Evolutionary conservation across 2,888 invertebrate genomes (phyloP).

Genomic region (Theretra japonica): DNA sequence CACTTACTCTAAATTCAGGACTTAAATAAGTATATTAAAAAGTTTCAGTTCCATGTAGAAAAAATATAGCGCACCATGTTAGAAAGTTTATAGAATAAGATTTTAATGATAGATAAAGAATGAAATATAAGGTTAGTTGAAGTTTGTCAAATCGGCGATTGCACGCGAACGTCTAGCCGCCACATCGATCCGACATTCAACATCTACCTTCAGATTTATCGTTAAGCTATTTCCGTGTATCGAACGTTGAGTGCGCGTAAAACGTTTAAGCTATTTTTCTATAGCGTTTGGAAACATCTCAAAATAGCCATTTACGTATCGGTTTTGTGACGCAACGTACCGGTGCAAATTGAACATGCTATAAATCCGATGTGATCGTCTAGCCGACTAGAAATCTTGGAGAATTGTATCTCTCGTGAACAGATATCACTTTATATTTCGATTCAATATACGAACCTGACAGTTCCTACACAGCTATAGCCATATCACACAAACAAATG

Average conservation of each 20-base stretch:
- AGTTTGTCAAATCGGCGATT: neutral
- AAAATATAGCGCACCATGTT: neutral
- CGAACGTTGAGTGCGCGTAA: conserved; percentile 67
- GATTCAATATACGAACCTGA: neutral
- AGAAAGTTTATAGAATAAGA: neutral
- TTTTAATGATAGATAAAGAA: conserved; percentile 10
- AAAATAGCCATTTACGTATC: conserved; percentile 69
- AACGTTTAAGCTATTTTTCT: conserved; percentile 73
- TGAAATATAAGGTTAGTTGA: neutral
- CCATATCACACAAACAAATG: neutral
- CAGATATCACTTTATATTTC: neutral
- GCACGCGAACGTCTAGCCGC: conserved; percentile 32
- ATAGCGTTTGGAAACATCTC: conserved; percentile 63
- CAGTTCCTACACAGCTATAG: neutral
- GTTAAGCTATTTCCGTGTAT: conserved; percentile 74
- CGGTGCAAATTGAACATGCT: conserved; percentile 36
- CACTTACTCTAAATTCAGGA: neutral
- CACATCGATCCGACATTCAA: conserved; percentile 43
- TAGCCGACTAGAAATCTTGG: neutral
- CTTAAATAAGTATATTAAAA: neutral
- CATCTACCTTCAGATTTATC: conserved; percentile 65
- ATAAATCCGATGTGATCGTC: neutral
- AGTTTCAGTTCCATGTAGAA: neutral
- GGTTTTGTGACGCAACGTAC: conserved; percentile 62
- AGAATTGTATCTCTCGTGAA: neutral